phyloP scores from a whole-genome alignment of 2,797 vertebrate species.

The Kryptolebias ocellatus region DNA sequence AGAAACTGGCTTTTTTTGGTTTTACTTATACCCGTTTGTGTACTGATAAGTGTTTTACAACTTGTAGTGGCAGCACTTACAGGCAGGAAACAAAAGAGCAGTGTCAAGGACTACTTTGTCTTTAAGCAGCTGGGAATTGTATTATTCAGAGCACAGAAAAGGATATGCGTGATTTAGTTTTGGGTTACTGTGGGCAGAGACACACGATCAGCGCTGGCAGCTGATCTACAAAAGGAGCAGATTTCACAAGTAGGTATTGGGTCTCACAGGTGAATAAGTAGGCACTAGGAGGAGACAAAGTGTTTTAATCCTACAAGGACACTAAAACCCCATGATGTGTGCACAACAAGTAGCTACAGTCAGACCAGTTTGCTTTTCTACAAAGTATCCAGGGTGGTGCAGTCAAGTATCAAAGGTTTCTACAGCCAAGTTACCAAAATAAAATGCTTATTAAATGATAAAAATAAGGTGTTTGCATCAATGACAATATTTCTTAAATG shows the following conservation, averaged over 20 bases:
- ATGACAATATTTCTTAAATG: too few species aligned
- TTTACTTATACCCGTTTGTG: neutral
- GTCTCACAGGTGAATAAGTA: conserved; percentile 9
- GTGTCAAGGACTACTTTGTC: conserved; percentile 8
- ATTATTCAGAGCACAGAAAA: conserved; percentile 5
- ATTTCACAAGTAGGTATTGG: conserved; percentile 5
- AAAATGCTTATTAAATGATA: too few species aligned
- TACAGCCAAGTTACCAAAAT: too few species aligned
- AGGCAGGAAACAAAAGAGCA: neutral
- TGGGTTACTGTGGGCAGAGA: conserved; percentile 1
- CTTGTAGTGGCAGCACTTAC: neutral
- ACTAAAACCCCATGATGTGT: neutral
- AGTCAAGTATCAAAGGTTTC: too few species aligned
- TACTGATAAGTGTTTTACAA: neutral
- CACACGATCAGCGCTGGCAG: neutral
- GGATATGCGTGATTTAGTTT: conserved; percentile 2
- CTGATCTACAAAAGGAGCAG: neutral
- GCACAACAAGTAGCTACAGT: neutral
- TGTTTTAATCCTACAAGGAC: conserved; percentile 3
- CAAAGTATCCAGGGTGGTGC: neutral
- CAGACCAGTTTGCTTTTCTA: neutral
- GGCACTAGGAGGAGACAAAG: neutral
- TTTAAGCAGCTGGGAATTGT: neutral
- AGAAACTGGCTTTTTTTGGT: neutral
- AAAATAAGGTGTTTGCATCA: too few species aligned